Evolutionary conservation across 53 echinoderm and acorn worm species (phyloP).

Genomic region (Arbacia lixula): DNA sequence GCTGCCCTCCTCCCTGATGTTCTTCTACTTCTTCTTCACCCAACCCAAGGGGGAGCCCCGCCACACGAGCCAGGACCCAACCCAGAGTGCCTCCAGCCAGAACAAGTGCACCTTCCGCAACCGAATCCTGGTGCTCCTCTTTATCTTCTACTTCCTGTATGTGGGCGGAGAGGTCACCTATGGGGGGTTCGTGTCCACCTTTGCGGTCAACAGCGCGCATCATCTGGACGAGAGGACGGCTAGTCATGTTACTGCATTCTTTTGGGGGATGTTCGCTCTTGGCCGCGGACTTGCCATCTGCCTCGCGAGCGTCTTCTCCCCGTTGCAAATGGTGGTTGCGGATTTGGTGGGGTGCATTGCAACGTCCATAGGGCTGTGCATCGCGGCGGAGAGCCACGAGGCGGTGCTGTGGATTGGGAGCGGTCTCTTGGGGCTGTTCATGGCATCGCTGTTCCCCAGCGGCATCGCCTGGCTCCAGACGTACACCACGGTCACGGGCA

Average conservation of each 20-base stretch:
- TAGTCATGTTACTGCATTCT: conserved; percentile 66
- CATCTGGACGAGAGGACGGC: conserved; percentile 47
- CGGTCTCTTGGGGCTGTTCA: conserved; percentile 70
- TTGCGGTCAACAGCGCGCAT: conserved; percentile 33
- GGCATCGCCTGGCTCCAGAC: conserved; percentile 93
- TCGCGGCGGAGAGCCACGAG: conserved; percentile 44
- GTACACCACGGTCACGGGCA: conserved; percentile 78
- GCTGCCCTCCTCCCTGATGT: conserved; percentile 50
- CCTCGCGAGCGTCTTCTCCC: conserved; percentile 73
- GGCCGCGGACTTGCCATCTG: conserved; percentile 88
- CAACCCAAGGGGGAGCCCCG: conserved; percentile 31
- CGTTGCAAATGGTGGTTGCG: conserved; percentile 69
- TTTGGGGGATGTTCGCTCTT: conserved; percentile 81
- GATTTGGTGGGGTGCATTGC: conserved; percentile 70
- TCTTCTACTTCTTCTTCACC: conserved; percentile 85
- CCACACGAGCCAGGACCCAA: neutral
- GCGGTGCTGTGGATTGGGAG: conserved; percentile 77
- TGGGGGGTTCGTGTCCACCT: conserved; percentile 60
- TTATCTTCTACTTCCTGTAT: conserved; percentile 89
- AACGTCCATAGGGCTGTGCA: conserved; percentile 57
- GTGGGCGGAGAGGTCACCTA: conserved; percentile 85
- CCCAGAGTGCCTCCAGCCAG: neutral
- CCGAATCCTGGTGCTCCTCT: conserved; percentile 69
- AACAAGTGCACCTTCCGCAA: conserved; percentile 52
- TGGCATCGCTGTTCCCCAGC: conserved; percentile 93